phyloP scores from a whole-genome alignment of 92 coral and sea anemone species.

The Porites cylindrica region DNA sequence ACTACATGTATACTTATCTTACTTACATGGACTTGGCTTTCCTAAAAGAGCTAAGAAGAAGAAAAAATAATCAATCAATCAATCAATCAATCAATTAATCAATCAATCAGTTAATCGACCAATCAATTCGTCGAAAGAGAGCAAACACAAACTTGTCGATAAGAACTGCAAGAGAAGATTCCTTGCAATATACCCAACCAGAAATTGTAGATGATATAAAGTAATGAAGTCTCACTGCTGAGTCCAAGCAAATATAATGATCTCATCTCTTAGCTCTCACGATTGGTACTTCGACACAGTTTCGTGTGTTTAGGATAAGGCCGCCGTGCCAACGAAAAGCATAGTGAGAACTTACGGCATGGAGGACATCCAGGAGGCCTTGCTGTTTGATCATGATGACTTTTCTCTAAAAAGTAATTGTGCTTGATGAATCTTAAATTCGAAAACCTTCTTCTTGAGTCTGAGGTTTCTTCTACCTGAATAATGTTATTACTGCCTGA shows the following conservation, averaged over 20 bases:
- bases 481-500: background rate
- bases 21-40: constrained; percentile 39
- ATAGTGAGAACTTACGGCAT: background rate
- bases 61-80: background rate
- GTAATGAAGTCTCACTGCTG: too few relatives aligned
- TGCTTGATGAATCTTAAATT: constrained; percentile 13
- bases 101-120: background rate
- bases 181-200: background rate
- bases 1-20: background rate
- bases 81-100: background rate
- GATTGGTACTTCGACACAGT: too few relatives aligned
- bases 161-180: too few relatives aligned
- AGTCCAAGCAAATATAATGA: too few relatives aligned
- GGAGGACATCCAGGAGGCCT: constrained; percentile 32
- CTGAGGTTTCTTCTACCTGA: background rate
- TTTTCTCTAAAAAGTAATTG: constrained; percentile 15
- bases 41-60: constrained; percentile 13
- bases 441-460: background rate
- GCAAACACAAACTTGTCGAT: background rate
- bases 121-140: background rate
- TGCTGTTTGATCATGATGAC: constrained; percentile 1
- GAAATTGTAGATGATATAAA: too few relatives aligned
- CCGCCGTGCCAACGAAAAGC: background rate
- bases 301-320: too few relatives aligned
- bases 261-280: too few relatives aligned